Evolutionary conservation across 1,140 invertebrate genomes (phyloP), one percentile per base, ranked within the genome.

Genomic region (Zaprionus africanus): DNA sequence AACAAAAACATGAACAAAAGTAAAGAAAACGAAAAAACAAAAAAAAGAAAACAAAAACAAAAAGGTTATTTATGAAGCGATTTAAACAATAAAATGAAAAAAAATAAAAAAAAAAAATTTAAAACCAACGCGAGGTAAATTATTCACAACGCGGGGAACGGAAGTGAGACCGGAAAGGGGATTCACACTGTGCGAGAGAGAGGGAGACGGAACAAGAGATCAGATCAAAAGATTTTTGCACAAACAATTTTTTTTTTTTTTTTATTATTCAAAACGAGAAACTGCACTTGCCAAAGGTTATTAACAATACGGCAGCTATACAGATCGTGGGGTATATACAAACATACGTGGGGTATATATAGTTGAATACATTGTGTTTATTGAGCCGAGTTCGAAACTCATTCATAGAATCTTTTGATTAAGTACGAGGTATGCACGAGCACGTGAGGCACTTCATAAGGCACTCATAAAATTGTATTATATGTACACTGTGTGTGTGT

Each of bases 61-160:
- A 66, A 81, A 74, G 74, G 79, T 84, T 84, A 84, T 84, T 84
- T 84, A 84, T 84, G 81, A 84, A 81, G 85, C 84, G 88, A 91
- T 87, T 87, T 87, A 87, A 87, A 87, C 83, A 87, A 87, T 87
- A 87, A 87, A 88, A 87, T 71, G 67, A 78, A 76, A 73, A 87
- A 83, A 83, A 88, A 87, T 77, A 87, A 54, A 85, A 84, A 82
- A 84, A 82, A 82, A 79, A 88, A 88, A 90, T 64, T 91, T 87
- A 78, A 90, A 90, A 70, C 75, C 22, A 67, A 91, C 46, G 66
- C 15, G 53, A 28, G 61, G 61, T 53, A 69, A 69, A 61, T 58
- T 81, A 78, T 63, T 63, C 51, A 34, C 60, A 46, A 22, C 22
- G 31, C 4, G 17, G 36, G 61, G 64, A 66, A 66, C 81, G 81